phyloP scores from a whole-genome alignment of 2,113 vertebrate species.

The Halichoeres trimaculatus region DNA sequence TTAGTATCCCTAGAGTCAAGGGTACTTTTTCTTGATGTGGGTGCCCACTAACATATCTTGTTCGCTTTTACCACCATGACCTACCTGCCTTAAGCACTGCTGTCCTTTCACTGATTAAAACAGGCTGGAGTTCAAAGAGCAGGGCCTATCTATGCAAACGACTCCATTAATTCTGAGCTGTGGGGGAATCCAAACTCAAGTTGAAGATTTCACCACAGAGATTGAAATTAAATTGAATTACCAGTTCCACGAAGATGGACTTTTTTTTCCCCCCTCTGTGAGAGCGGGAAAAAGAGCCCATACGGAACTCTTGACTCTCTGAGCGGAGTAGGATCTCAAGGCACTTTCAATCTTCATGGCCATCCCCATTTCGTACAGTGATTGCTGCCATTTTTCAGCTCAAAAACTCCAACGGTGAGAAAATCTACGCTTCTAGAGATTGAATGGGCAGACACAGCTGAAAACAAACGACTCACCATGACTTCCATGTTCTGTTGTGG shows the following conservation, averaged over 20 bases:
- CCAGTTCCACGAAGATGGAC: constrained; percentile 46
- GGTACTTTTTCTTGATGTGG: too few relatives aligned
- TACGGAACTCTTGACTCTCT: constrained; percentile 52
- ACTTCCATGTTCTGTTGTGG: constrained; percentile 93
- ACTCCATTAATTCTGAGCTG: constrained; percentile 59
- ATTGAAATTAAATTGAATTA: constrained; percentile 61
- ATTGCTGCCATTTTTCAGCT: constrained; percentile 40
- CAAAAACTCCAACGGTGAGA: constrained; percentile 41
- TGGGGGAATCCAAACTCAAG: constrained; percentile 21
- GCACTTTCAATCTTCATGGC: constrained; percentile 54
- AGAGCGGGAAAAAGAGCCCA: constrained; percentile 30
- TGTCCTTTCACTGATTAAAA: constrained; percentile 24
- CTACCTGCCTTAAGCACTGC: neutral
- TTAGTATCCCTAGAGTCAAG: neutral
- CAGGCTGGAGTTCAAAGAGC: constrained; percentile 29
- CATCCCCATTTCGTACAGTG: constrained; percentile 48
- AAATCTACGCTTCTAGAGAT: constrained; percentile 13
- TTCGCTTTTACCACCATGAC: neutral
- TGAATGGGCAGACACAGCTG: neutral
- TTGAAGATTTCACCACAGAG: constrained; percentile 14
- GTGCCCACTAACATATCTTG: too few relatives aligned
- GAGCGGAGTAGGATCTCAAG: constrained; percentile 57
- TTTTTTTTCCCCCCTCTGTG: constrained; percentile 27
- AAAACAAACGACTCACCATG: constrained; percentile 88
- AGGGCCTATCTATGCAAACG: constrained; percentile 40